Percentiles rank a stretch among this genome's conserved stretches.
Evolutionary conservation across 2,113 vertebrate genomes (phyloP).

Genomic region (Sturnus vulgaris): DNA sequence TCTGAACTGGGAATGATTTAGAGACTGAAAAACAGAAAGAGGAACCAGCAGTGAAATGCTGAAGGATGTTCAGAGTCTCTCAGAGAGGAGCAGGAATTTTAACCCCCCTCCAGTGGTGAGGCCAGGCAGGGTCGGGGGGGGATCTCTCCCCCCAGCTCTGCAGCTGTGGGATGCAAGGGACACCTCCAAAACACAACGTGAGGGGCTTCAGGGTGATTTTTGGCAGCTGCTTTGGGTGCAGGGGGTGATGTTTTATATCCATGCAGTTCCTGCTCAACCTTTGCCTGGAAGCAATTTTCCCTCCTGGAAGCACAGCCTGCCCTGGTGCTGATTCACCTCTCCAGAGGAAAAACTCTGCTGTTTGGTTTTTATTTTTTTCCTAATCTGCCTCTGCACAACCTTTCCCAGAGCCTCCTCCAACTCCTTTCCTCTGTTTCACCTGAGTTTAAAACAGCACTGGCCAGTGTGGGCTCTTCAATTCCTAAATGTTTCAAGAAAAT

Average conservation of each 20-base stretch:
- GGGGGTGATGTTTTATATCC: too few relatives aligned
- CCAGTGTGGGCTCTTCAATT: background rate
- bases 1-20: background rate
- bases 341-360: background rate
- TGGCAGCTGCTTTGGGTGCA: background rate
- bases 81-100: background rate
- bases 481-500: background rate
- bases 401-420: background rate
- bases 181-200: background rate
- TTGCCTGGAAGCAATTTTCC: background rate
- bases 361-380: background rate
- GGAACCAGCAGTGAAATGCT: background rate
- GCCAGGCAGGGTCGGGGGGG: background rate
- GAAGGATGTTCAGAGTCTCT: background rate
- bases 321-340: background rate
- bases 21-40: background rate
- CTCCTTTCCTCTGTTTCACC: background rate
- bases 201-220: background rate
- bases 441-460: background rate
- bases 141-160: background rate
- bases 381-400: background rate
- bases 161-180: background rate
- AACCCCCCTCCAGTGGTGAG: background rate
- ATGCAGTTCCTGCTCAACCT: background rate
- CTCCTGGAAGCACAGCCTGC: background rate